phyloP scores from a whole-genome alignment of 2,888 invertebrate species.

The Dicyrtomina minuta region DNA sequence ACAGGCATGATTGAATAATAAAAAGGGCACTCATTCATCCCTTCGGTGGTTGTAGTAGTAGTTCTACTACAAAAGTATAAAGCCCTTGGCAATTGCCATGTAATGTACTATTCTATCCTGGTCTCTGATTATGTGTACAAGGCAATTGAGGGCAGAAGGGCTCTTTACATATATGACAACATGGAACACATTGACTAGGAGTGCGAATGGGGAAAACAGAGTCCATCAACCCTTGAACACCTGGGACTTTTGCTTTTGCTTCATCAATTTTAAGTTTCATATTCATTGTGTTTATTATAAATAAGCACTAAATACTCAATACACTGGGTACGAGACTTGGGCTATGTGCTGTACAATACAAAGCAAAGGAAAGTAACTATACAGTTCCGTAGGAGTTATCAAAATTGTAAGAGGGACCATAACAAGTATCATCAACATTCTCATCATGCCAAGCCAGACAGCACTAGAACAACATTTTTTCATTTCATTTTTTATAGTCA shows the following conservation, averaged over 20 bases:
- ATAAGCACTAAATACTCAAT: background rate
- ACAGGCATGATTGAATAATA: background rate
- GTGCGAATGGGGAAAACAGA: background rate
- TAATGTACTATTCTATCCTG: background rate
- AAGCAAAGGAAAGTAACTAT: no score
- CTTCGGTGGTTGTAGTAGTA: background rate
- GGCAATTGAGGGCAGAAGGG: background rate
- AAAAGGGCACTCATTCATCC: constrained; percentile 5
- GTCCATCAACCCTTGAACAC: constrained; percentile 28
- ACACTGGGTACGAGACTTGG: no score
- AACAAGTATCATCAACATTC: no score
- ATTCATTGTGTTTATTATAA: constrained; percentile 4
- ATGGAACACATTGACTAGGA: background rate
- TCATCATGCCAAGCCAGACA: no score
- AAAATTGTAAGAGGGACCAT: no score
- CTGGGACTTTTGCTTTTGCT: constrained; percentile 29
- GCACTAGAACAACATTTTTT: no score
- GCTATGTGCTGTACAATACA: no score
- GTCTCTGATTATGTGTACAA: background rate
- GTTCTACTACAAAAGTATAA: background rate
- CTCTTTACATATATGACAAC: background rate
- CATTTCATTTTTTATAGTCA: no score
- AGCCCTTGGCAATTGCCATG: no score
- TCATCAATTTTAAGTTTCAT: constrained; percentile 28
- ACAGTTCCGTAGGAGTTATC: no score